A percentile compares a stretch with the other conserved stretches of the same genome.
phyloP scores from a whole-genome alignment of 2,888 invertebrate species.

The Hyposoter didymator region DNA sequence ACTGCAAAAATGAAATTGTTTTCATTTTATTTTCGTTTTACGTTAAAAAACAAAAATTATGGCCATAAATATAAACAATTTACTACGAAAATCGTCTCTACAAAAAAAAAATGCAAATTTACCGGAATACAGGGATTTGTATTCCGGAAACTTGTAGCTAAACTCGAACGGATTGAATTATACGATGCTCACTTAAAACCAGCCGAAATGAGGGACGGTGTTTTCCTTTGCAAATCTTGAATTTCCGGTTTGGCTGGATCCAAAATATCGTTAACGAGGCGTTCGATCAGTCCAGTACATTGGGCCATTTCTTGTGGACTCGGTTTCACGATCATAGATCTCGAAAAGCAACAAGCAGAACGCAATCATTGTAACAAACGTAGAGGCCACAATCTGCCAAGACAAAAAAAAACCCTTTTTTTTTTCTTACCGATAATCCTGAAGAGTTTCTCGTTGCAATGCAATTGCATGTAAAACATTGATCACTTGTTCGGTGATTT shows the following conservation, averaged over 20 bases:
- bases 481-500: constrained; percentile 80
- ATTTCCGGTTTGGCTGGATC: constrained; percentile 87
- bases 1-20: constrained; percentile 82
- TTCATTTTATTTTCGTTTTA: not conserved
- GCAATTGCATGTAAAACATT: constrained; percentile 82
- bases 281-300: constrained; percentile 86
- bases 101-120: no score
- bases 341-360: constrained; percentile 65
- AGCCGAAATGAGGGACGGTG: constrained; percentile 87
- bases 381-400: constrained; percentile 20
- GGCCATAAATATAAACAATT: not conserved
- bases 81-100: not conserved
- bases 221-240: constrained; percentile 86
- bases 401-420: not conserved
- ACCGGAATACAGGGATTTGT: no score
- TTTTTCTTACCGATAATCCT: constrained; percentile 83
- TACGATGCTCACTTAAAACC: constrained; percentile 87
- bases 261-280: constrained; percentile 87
- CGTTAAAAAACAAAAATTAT: not conserved
- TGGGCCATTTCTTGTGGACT: constrained; percentile 85
- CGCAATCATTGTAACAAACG: not conserved
- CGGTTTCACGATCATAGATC: constrained; percentile 85
- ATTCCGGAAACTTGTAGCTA: no score
- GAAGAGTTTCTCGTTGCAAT: constrained; percentile 81
- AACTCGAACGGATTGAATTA: not conserved